Evolutionary conservation across 2,888 invertebrate species (phyloP), one percentile per base, ranked within the genome.

Genomic region (Pyrrhosoma nymphula): DNA sequence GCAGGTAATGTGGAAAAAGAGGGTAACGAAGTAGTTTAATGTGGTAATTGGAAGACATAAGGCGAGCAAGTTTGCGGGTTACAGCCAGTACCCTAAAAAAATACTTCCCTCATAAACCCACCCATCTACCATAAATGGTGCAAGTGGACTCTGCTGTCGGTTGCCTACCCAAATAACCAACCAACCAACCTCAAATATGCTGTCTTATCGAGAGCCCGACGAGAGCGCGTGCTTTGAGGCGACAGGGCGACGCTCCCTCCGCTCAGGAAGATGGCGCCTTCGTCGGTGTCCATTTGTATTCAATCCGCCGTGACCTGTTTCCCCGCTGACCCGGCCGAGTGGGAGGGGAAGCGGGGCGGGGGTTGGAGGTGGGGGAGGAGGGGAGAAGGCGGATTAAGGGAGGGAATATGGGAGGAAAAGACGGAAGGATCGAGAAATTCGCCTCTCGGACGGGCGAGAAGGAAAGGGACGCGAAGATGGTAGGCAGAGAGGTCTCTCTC

Each of bases 261-360:
- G 26, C n/a, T 69, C 69, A 10, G 82, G 35, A 35, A 82, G 82
- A 82, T 35, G 82, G 30, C 35, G 30, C 30, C 35, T 12, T 35
- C 30, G 30, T 35, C 82, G 30, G 16, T 82, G 35, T 35, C 30
- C 35, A 82, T 35, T 82, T 82, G 82, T 35, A 82, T 82, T 82
- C 82, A 82, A 82, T 82, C 82, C 82, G 35, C 26, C 35, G 82
- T 82, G 82, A 30, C 82, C 82, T 18, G 75, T 82, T 82, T 82
- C 75, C 75, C 75, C 35, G 82, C 35, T 82, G 82, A 82, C 82
- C 69, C 69, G n/a, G n/a, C 69, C 16, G 82, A 82, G 82, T 30
- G 3, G 69, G 69, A 23, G 35, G 82, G 69, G n/a, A 20, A 69
- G 26, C 8, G 8, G n/a, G 23, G 63, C 3, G 75, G 10, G 30